These are phyloP conservation scores for Aspidiotus destructor DNA, from an alignment of 2,888 invertebrate genomes.

Conservation along the genomic window DNA sequence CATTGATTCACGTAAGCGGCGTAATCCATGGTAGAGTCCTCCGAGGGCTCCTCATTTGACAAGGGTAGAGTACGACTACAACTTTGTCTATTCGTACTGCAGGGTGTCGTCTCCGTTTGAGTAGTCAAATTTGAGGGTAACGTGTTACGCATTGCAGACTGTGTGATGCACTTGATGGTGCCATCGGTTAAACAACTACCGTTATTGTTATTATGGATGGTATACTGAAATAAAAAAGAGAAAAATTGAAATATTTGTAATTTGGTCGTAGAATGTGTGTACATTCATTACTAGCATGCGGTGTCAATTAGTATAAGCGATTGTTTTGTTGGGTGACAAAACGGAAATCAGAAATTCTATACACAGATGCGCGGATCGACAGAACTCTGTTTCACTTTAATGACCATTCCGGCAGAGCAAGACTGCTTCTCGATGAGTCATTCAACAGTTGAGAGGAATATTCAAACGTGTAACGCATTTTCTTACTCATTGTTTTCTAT, in stretches of 20 bases:
- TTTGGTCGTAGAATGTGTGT: not conserved
- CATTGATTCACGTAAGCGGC: slow-evolving; percentile 26
- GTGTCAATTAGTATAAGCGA: not conserved
- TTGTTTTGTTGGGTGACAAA: no score
- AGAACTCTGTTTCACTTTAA: not conserved
- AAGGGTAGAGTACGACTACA: slow-evolving; percentile 25
- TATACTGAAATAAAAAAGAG: slow-evolving; percentile 7
- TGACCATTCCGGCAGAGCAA: no score
- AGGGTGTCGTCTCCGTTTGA: slow-evolving; percentile 15
- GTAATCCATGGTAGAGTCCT: slow-evolving; percentile 27
- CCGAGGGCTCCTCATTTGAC: slow-evolving; percentile 24
- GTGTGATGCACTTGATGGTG: not conserved
- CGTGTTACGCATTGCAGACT: slow-evolving; percentile 1
- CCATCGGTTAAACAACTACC: not conserved
- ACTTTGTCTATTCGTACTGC: slow-evolving; percentile 16
- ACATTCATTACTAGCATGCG: not conserved
- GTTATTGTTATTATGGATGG: slow-evolving; percentile 19
- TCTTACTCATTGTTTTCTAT: no score
- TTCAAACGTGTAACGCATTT: no score
- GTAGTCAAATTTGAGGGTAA: slow-evolving; percentile 26
- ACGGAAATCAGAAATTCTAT: no score
- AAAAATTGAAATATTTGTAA: not conserved
- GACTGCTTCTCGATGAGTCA: no score
- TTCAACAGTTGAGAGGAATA: no score
- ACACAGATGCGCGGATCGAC: not conserved